Evolutionary conservation across 2,888 invertebrate species (phyloP), one percentile per base, ranked within the genome.

Genomic region (Dasysyrphus albostriatus): DNA sequence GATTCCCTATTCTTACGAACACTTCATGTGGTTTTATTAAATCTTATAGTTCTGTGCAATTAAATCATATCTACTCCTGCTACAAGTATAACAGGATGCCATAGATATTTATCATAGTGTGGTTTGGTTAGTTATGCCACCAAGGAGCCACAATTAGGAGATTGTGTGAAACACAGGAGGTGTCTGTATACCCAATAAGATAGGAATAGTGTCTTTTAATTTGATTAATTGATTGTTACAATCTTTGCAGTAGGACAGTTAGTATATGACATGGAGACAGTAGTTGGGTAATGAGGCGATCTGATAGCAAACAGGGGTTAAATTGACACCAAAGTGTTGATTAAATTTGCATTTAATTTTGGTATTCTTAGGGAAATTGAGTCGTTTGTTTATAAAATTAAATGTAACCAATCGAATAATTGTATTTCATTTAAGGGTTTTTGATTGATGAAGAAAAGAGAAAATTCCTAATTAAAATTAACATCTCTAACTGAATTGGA

Each of bases 181-280:
- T 47, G 10, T 39, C 29, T 24, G 10, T 44, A 44, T n/a, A 19
- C 24, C 12, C 47, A 37, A 69, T 73, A 24, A 49, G n/a, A 54
- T 9, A 61, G 54, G 42, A 73, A 65, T 24, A 34, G 78, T 74
- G 54, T 74, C 37, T 44, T 80, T 67, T 47, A 72, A 76, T 80
- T 76, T 84, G 75, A 84, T 75, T 79, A 80, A 84, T 84, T 73
- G 67, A 79, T 79, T 63, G 63, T 75, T 58, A 34, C 34, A 24
- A 37, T 61, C 1, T n/a, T n/a, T n/a, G 44, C 34, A 32, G 44
- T 32, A 47, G 58, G 32, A 34, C 37, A 63, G 42, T 19, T 5
- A 56, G 61, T 10, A 19, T 44, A 19, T 44, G 56, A 19, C 44
- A 19, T 12, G n/a, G 44, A 29, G 44, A n/a, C 47, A 49, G 58